Evolutionary conservation across 1,140 invertebrate species (phyloP), one percentile per base, ranked within the genome.

Genomic region (Pogonognathellus flavescens): DNA sequence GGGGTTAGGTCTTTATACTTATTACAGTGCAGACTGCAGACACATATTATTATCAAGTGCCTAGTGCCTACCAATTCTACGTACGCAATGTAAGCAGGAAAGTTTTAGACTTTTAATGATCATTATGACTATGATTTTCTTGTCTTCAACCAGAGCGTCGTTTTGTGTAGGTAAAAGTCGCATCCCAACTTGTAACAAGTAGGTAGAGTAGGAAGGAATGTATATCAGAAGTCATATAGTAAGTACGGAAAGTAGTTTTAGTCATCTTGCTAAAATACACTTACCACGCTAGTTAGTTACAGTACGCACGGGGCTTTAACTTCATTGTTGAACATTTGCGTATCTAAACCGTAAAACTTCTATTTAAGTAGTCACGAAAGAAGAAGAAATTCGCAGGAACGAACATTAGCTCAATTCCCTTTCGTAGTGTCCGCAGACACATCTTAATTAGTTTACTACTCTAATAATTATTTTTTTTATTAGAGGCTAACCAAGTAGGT

Each of bases 381-480:
- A n/a, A n/a, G n/a, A 18, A 18, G 7, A 66, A 66, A 66, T 10
- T 66, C 25, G 31, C n/a, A 76, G 70, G 41, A 76, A 31, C 70
- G 7, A 18, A 31, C 70, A 76, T 76, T 76, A 76, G 70, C 31
- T 18, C 70, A 76, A 76, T 76, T 76, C 70, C 49, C 62, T 76
- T 76, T 76, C 31, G 31, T 41, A 49, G 70, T 76, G 70, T 20
- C 62, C 49, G 31, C 70, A 76, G 70, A 76, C 70, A 76, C 49
- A 76, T 76, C 70, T 76, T 76, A 76, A 76, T 76, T 76, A 76
- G 31, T 76, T 76, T 76, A 76, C 70, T 76, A 31, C 70, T 76
- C 70, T 25, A 76, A 76, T 76, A 76, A 76, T 76, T 76, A 49
- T 76, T 76, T 31, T 76, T 76, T 49, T 76, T 41, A n/a, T n/a